Base-by-base conservation (phyloP, 2,797 vertebrate genomes). In the Moxostoma hubbsi region DNA sequence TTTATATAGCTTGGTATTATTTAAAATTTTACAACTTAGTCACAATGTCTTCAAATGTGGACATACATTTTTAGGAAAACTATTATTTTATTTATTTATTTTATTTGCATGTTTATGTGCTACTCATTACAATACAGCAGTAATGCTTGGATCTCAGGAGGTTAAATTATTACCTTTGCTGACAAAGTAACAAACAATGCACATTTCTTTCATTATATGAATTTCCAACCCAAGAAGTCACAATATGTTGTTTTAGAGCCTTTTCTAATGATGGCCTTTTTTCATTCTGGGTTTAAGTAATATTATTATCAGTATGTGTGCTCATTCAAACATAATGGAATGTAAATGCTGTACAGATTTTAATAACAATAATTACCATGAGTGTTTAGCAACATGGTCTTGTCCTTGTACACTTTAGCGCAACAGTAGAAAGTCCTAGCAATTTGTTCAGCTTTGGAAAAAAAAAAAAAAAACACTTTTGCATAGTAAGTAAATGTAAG, bases 261-360 rank as follows among this genome's bases (percentile, higher is more conserved):
- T 61, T 51, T 50, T 61, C 16, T 47, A 49, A 47, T 2, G 66
- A 24, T 9, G 10, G 15, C 4, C 7, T 36, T 16, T 43, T 53
- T 69, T 65, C 1, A 5, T 24, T 59, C 16, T 13, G 8, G 46
- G 63, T 16, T 67, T 12, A 8, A 45, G 69, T n/a, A 1, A 36
- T 55, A 57, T 0, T 36, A 63, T 59, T 73, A 71, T 46, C n/a
- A 55, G 46, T 66, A 36, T 70, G 15, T 70, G 15, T 78, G 58
- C 10, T 79, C 49, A 55, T 84, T 24, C 45, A 82, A 64, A 51
- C 67, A 63, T 50, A 72, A 76, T 51, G 45, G 13, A 82, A 69
- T 84, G 62, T 69, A 76, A 63, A 80, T 73, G 63, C 15, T 67
- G 57, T 55, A 55, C 63, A 73, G 62, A 68, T 78, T 77, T 82